phyloP scores from a whole-genome alignment of 2,797 vertebrate species.

The Nyctalus aviator region DNA sequence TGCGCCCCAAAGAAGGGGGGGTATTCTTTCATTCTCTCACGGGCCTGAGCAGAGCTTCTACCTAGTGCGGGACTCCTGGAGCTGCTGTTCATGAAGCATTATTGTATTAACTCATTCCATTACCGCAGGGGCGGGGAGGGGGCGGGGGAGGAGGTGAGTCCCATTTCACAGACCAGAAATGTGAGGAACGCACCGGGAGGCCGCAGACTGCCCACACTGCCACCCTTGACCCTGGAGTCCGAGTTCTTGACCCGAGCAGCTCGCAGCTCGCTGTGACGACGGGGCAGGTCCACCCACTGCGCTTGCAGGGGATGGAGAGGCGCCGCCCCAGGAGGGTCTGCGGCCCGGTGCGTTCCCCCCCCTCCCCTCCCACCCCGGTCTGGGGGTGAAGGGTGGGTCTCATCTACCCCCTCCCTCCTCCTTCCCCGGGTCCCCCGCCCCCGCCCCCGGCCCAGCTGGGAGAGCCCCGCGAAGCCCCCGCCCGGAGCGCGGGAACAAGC shows the following conservation, averaged over 20 bases:
- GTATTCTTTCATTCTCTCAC: background rate
- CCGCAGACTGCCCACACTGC: background rate
- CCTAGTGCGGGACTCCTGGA: rapidly evolving
- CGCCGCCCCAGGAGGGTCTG: background rate
- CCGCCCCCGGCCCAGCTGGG: background rate
- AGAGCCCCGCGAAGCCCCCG: conserved; percentile 44
- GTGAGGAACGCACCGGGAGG: background rate
- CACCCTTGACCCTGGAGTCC: background rate
- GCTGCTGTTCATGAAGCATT: background rate
- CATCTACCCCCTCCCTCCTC: too few relatives aligned
- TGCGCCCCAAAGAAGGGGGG: background rate
- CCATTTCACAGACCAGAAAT: background rate
- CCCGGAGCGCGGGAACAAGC: conserved; percentile 74
- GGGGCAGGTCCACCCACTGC: background rate
- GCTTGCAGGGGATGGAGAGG: background rate
- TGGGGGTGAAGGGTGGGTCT: background rate
- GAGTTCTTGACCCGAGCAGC: background rate
- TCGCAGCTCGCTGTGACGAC: background rate
- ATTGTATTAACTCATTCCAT: background rate
- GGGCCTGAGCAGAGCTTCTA: background rate
- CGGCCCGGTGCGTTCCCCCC: background rate
- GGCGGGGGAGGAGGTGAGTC: background rate
- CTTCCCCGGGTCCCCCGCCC: background rate
- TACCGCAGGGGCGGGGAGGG: background rate
- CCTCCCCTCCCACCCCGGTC: too few relatives aligned